phyloP scores from a whole-genome alignment of 2,888 invertebrate genomes.

The Caenorhabditis virilis region DNA sequence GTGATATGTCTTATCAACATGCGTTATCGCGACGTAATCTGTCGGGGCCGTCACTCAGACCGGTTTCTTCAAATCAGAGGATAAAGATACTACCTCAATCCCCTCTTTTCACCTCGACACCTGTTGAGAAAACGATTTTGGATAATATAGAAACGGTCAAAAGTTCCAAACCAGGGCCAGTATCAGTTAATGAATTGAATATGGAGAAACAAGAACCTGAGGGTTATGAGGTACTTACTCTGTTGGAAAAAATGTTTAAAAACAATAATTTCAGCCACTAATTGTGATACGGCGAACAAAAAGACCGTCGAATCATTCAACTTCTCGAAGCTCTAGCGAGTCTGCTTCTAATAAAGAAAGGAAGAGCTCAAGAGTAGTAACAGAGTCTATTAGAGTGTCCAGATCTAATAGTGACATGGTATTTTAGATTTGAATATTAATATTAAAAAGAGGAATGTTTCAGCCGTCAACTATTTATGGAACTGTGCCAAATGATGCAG shows the following conservation, averaged over 20 bases:
- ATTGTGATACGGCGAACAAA: slow-evolving; percentile 29
- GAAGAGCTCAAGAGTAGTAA: neutral
- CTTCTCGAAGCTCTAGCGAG: slow-evolving; percentile 34
- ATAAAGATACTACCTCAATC: slow-evolving; percentile 29
- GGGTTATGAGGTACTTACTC: too few species aligned
- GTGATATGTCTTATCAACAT: slow-evolving; percentile 34
- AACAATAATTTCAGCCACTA: slow-evolving; percentile 32
- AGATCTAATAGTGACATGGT: slow-evolving; percentile 36
- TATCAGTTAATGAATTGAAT: too few species aligned
- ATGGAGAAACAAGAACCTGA: too few species aligned
- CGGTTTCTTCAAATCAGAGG: slow-evolving; percentile 13
- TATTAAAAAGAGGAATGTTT: slow-evolving; percentile 2
- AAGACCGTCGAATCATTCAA: slow-evolving; percentile 28
- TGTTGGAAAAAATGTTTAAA: too few species aligned
- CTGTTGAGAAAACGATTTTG: slow-evolving; percentile 24
- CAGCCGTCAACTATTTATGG: slow-evolving; percentile 40
- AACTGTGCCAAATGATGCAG: slow-evolving; percentile 29
- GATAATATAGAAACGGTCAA: slow-evolving; percentile 6
- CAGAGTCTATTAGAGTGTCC: slow-evolving; percentile 13
- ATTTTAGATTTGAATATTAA: neutral
- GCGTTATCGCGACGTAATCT: slow-evolving; percentile 5
- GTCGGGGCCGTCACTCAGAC: slow-evolving; percentile 2
- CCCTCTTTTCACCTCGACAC: slow-evolving; percentile 29
- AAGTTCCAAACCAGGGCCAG: slow-evolving; percentile 1
- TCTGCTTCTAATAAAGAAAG: slow-evolving; percentile 13